phyloP scores from a whole-genome alignment of 2,113 vertebrate genomes.

The Grammomys dolichurus region DNA sequence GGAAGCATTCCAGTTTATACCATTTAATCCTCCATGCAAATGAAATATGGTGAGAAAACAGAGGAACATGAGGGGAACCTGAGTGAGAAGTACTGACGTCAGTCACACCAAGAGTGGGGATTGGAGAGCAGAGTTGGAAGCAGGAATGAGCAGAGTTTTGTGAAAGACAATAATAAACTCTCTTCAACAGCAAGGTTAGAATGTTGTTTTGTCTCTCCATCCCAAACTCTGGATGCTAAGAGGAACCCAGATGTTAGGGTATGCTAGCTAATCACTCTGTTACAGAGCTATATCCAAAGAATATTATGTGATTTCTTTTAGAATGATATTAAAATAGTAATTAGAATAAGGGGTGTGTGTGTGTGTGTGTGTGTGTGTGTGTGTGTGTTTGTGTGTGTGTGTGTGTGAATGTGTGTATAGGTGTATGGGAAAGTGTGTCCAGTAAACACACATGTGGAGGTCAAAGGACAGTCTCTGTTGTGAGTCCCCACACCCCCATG shows the following conservation, averaged over 20 bases:
- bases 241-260: background rate
- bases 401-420: background rate
- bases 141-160: background rate
- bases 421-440: background rate
- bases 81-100: background rate
- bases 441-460: background rate
- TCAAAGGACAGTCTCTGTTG: background rate
- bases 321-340: background rate
- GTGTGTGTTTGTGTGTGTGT: background rate
- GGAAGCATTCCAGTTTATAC: too few species aligned
- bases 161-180: background rate
- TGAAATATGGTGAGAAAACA: background rate
- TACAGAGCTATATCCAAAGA: background rate
- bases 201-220: background rate
- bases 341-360: too few species aligned
- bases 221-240: too few species aligned
- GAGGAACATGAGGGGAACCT: background rate
- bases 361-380: background rate
- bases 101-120: background rate
- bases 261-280: background rate
- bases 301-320: background rate
- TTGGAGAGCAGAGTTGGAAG: background rate
- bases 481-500: too few species aligned
- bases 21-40: background rate
- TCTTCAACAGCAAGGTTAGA: background rate